Evolutionary conservation across 2,888 invertebrate genomes (phyloP), one percentile per base, ranked within the genome.

Genomic region (Meliscaeva auricollis): DNA sequence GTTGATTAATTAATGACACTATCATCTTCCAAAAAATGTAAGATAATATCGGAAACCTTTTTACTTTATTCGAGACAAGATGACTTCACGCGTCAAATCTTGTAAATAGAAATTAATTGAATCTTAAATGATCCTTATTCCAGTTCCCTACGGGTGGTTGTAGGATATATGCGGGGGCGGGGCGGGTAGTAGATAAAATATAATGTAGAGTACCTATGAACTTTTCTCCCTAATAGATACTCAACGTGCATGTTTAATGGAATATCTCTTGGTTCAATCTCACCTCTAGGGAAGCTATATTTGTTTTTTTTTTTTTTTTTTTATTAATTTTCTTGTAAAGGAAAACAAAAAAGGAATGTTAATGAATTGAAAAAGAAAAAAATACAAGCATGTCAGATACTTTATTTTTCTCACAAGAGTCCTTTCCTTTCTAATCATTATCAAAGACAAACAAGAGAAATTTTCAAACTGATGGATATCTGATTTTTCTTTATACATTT

Each of bases 1-100:
- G 26, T 62, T 62, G 62, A 62, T 62, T 62, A 62, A 62, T 44
- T 44, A 62, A 62, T 62, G 62, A 62, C 62, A 62, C 62, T 62
- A 44, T 44, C 44, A 62, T 62, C 44, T 62, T 56, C 22, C 38
- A 17, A 46, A 17, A 46, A 8, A 46, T 46, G 8, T 15, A 2
- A 46, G 15, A 46, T 17, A 8, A 46, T 46, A 58, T 58, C 11
- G 3, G 38, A 38, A 38, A 58, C 38, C 35, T 58, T 30, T 44
- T 9, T 41, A 22, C 38, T 9, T 26, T 20, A 2, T 58, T 11
- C 11, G 9, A 2, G 5, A 26, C n/a, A 26, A 56, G 58, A 58
- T 41, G 41, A 44, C 41, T 62, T 62, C 26, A 44, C 62, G 41
- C 41, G 15, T 62, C 62, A 46, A 62, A 62, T 44, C 20, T 44